These are phyloP conservation scores for Glossosoma conforme DNA, from an alignment of 1,140 invertebrate genomes.

Conservation along the genomic window DNA sequence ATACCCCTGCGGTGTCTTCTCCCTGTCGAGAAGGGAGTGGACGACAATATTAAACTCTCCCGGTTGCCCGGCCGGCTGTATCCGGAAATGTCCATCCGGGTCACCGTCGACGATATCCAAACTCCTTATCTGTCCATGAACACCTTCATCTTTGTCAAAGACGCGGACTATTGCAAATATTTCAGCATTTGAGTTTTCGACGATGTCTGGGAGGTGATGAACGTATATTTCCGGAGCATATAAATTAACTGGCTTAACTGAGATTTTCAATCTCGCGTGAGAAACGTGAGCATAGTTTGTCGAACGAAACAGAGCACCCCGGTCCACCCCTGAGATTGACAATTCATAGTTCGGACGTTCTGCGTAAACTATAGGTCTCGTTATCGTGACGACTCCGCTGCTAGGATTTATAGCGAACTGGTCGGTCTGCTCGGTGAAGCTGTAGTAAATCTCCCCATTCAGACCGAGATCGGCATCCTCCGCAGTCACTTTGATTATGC, in stretches of 20 bases:
- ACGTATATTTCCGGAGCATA: constrained; percentile 79
- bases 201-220: constrained; percentile 70
- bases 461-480: constrained; percentile 91
- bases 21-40: constrained; percentile 69
- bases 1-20: constrained; percentile 71
- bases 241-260: constrained; percentile 81
- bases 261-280: constrained; percentile 69
- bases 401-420: constrained; percentile 90
- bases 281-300: constrained; percentile 58
- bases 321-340: constrained; percentile 75
- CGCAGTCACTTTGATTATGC: constrained; percentile 71
- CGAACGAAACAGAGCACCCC: constrained; percentile 63
- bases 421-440: constrained; percentile 75
- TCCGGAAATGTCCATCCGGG: constrained; percentile 78
- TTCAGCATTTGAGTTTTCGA: constrained; percentile 78
- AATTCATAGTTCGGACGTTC: constrained; percentile 68
- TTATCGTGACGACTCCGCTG: constrained; percentile 80
- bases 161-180: constrained; percentile 88
- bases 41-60: constrained; percentile 75
- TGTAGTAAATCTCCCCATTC: constrained; percentile 96
- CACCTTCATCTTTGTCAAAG: constrained; percentile 74
- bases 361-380: constrained; percentile 67
- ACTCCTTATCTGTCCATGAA: constrained; percentile 74
- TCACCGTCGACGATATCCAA: constrained; percentile 88
- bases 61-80: constrained; percentile 55